Percentiles rank a stretch among this genome's conserved stretches.
These are phyloP conservation scores for Melanotaenia parkinsoni DNA, from an alignment of 2,797 vertebrate species.

Conservation along the genomic window DNA sequence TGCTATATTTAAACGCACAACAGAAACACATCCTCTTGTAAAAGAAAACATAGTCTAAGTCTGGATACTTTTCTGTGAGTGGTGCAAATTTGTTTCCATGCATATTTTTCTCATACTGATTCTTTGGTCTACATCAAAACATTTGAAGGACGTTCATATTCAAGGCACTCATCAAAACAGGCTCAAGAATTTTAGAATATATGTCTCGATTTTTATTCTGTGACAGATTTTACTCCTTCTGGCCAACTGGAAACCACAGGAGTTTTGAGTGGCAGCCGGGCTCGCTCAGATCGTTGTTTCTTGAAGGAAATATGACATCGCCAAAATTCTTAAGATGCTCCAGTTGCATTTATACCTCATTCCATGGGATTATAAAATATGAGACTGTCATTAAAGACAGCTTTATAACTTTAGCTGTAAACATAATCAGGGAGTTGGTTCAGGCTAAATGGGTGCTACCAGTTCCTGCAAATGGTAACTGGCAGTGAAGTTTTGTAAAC, in stretches of 20 bases:
- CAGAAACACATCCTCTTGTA: neutral
- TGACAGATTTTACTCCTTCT: conserved; percentile 20
- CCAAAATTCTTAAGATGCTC: conserved; percentile 70
- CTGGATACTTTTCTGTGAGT: neutral
- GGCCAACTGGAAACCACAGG: conserved; percentile 40
- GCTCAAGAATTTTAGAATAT: conserved; percentile 3
- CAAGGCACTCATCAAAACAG: conserved; percentile 10
- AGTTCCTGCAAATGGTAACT: conserved; percentile 23
- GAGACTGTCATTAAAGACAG: conserved; percentile 56
- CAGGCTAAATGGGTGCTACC: conserved; percentile 24
- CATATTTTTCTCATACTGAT: neutral
- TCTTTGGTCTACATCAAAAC: neutral
- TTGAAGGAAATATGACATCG: conserved; percentile 58
- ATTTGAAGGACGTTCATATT: conserved; percentile 16
- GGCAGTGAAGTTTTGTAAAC: conserved; percentile 25
- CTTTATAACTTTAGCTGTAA: conserved; percentile 59
- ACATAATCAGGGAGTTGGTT: conserved; percentile 41
- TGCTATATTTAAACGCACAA: conserved; percentile 11
- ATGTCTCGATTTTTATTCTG: neutral
- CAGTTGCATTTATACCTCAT: conserved; percentile 68
- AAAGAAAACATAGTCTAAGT: neutral
- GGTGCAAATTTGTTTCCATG: too few species aligned
- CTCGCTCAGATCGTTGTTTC: conserved; percentile 58
- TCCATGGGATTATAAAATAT: conserved; percentile 62
- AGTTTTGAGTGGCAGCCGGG: conserved; percentile 64